Evolutionary conservation across 1,140 invertebrate species (phyloP), one percentile per base, ranked within the genome.

Genomic region (Venustaconcha ellipsiformis): DNA sequence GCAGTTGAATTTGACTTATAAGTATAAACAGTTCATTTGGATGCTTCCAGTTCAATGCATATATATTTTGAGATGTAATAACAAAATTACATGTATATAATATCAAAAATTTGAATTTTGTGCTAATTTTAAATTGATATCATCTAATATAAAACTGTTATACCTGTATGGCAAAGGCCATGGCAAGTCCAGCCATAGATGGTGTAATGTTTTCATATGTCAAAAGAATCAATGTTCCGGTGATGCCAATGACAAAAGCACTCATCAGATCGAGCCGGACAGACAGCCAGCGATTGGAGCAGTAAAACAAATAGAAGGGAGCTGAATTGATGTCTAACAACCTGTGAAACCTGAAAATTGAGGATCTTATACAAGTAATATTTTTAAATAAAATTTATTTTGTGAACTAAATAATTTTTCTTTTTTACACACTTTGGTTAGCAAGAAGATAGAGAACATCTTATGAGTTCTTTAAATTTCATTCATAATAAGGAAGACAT

Each of bases 241-340:
- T 92, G 15, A 91, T 87, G 13, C 91, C 91, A 0, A 92, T 83
- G 23, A 89, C 78, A 23, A 66, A 69, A 5, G 75, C 72, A 67
- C 84, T 83, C 20, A 95, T 82, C 57, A 92, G 77, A 82, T 95
- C 94, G n/a, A 94, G 86, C 78, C 94, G 91, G 17, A 94, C 87
- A 0, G 93, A 92, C 26, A 94, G 87, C 94, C 94, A 95, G 73
- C 94, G 91, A 83, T 93, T 92, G 0, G 93, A 91, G 57, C 92
- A 90, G 78, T 91, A 90, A 76, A 92, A 93, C 58, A 94, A 84
- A 78, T 90, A 93, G 73, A 91, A 89, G 68, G 91, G 91, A 3
- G 91, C 88, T 26, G 90, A 89, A 83, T 93, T 93, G 26, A 87
- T 81, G 84, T 94, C 93, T 71, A 92, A 86, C 55, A 93, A 82